These are phyloP conservation scores for Spheniscus mendiculus DNA, from an alignment of 2,113 vertebrate genomes.

Conservation along the genomic window DNA sequence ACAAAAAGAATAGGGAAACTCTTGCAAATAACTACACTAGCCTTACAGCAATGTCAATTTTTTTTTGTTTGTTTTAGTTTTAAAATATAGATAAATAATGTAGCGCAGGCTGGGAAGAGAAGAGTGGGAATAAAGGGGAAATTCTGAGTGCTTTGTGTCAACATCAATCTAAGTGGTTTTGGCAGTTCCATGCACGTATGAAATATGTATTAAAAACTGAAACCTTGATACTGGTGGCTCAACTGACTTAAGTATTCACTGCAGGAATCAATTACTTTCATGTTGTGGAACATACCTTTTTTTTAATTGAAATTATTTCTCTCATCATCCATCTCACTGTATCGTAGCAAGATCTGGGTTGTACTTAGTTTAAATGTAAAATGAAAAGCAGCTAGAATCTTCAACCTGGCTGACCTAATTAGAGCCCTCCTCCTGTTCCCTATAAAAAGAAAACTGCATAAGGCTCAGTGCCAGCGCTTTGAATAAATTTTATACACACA, in stretches of 20 bases:
- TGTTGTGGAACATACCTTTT: neutral
- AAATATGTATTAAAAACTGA: neutral
- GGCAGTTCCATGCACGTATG: fast-evolving
- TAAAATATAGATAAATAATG: neutral
- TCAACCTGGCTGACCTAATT: neutral
- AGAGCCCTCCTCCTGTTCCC: neutral
- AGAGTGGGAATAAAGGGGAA: neutral
- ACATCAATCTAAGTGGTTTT: neutral
- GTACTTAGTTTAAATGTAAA: neutral
- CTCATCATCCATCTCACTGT: fast-evolving
- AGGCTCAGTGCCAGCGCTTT: neutral
- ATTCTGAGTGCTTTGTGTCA: neutral
- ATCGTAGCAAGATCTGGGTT: neutral
- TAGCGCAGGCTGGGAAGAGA: neutral
- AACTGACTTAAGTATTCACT: neutral
- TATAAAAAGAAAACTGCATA: neutral
- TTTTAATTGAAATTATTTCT: neutral
- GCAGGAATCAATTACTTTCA: neutral
- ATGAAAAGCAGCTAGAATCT: neutral
- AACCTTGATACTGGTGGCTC: neutral
- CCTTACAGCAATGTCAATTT: neutral
- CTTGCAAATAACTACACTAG: neutral
- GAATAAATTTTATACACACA: neutral
- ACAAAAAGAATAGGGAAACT: neutral
- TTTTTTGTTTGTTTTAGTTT: neutral